Percentiles rank a stretch among this genome's conserved stretches.
phyloP scores from a whole-genome alignment of 2,888 invertebrate genomes.

The Carabus problematicus region DNA sequence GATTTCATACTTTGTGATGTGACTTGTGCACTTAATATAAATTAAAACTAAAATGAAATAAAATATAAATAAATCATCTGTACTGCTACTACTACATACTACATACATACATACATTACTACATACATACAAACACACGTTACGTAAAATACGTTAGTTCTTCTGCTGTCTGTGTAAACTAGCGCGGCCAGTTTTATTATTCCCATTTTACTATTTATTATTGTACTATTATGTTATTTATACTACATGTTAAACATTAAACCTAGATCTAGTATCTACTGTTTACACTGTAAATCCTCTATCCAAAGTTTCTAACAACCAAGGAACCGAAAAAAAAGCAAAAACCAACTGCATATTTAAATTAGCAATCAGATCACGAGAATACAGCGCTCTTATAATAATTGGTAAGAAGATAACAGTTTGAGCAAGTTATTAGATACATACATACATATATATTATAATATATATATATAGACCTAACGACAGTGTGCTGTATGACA shows the following conservation, averaged over 20 bases:
- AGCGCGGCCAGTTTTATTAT: slow-evolving; percentile 42
- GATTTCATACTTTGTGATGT: slow-evolving; percentile 43
- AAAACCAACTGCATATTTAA: too few relatives aligned
- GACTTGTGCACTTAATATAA: slow-evolving; percentile 40
- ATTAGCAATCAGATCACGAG: too few relatives aligned
- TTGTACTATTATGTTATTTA: slow-evolving; percentile 43
- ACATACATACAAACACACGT: too few relatives aligned
- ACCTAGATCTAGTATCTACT: slow-evolving; percentile 42
- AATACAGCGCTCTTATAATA: neutral
- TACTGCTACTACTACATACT: slow-evolving; percentile 6
- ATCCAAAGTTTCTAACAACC: slow-evolving; percentile 17
- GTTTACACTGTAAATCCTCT: slow-evolving; percentile 39
- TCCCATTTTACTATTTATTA: slow-evolving; percentile 43
- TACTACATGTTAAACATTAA: slow-evolving; percentile 43
- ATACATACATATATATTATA: too few relatives aligned
- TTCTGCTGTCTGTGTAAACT: slow-evolving; percentile 42
- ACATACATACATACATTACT: too few relatives aligned
- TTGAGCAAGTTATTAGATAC: slow-evolving; percentile 32
- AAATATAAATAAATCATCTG: slow-evolving; percentile 10
- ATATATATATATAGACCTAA: too few relatives aligned
- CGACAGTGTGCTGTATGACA: too few relatives aligned
- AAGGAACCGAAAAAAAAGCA: slow-evolving; percentile 17
- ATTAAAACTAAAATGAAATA: slow-evolving; percentile 27
- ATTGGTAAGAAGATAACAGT: slow-evolving; percentile 39
- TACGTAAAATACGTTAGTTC: slow-evolving; percentile 25